Percentiles rank a stretch among this genome's conserved stretches.
These are phyloP conservation scores for Heterotilapia buettikoferi DNA, from an alignment of 2,113 vertebrate genomes.

Conservation along the genomic window DNA sequence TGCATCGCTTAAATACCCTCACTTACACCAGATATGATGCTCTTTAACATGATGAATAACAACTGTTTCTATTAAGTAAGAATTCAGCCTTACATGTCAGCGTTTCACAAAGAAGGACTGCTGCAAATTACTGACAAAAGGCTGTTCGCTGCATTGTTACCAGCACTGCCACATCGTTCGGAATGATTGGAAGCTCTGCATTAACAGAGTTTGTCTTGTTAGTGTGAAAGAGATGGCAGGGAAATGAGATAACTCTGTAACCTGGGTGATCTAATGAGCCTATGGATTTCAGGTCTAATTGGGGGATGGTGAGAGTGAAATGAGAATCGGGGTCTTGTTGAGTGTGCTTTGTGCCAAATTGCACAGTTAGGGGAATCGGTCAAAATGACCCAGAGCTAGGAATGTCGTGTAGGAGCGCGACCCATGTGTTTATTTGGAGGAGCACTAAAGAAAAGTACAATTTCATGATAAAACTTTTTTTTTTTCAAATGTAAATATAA, in stretches of 20 bases:
- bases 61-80: not conserved
- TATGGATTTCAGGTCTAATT: slow-evolving; percentile 59
- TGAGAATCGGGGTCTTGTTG: not conserved
- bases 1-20: not conserved
- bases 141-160: not conserved
- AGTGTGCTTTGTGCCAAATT: not conserved
- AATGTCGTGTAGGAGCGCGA: fast-evolving
- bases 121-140: not conserved
- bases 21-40: not conserved
- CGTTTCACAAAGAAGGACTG: not conserved
- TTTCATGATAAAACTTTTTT: not conserved
- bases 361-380: not conserved
- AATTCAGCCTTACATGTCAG: not conserved
- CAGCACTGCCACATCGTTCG: not conserved
- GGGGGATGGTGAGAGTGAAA: slow-evolving; percentile 15
- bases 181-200: slow-evolving; percentile 22
- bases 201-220: slow-evolving; percentile 60
- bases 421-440: not conserved
- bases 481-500: not conserved
- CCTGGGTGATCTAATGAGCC: slow-evolving; percentile 56
- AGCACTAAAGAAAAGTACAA: not conserved
- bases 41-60: not conserved
- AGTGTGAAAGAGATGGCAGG: slow-evolving; percentile 34
- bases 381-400: not conserved
- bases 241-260: slow-evolving; percentile 10